Evolutionary conservation across 2,113 vertebrate species (phyloP).

Genomic region (Atlantisia rogersi): DNA sequence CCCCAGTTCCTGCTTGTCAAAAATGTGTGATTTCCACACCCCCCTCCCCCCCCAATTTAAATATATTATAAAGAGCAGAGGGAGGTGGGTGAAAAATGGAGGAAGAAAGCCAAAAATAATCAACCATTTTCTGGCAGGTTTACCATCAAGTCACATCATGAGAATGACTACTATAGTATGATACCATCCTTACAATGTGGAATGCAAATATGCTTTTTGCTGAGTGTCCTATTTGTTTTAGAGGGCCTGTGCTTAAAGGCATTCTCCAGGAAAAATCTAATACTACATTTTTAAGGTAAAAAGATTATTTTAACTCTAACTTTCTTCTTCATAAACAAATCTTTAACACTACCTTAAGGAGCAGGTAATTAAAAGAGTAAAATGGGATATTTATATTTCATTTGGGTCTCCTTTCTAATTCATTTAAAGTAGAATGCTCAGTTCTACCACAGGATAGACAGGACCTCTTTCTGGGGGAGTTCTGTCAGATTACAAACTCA

Average conservation of each 20-base stretch:
- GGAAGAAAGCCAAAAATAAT: conserved; percentile 53
- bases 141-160: not conserved
- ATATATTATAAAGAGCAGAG: conserved; percentile 31
- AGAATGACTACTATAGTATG: not conserved
- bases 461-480: not conserved
- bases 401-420: not conserved
- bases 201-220: conserved; percentile 12
- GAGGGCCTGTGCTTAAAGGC: not conserved
- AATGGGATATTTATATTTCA: not conserved
- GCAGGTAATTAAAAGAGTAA: not conserved
- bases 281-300: not conserved
- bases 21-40: conserved; percentile 25
- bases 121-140: conserved; percentile 46
- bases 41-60: not conserved
- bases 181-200: not conserved
- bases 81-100: conserved; percentile 37
- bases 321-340: not conserved
- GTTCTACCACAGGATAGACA: not conserved
- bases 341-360: not conserved
- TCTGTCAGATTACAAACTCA: not conserved
- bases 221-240: not conserved
- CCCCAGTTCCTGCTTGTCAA: conserved; percentile 48
- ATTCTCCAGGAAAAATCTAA: not conserved
- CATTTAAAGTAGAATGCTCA: not conserved
- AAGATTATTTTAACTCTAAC: not conserved